Base-by-base conservation (phyloP, 1,140 invertebrate species). In the Brachionus asplanchnoidis region DNA sequence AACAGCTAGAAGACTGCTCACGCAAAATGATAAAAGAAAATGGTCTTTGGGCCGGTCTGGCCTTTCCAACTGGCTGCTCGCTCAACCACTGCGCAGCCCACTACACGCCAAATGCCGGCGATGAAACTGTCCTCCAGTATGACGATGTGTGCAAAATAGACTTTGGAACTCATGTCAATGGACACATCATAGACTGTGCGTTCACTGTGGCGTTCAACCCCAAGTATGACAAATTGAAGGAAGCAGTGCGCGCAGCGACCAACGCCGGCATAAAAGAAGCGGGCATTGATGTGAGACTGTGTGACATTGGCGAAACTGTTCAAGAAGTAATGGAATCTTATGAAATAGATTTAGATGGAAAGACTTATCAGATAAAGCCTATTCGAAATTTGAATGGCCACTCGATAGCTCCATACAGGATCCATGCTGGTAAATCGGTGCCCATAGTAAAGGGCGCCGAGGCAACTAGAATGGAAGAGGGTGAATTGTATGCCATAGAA, bases 281-380 rank as follows among this genome's bases (percentile, higher is more conserved):
- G 20, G 97, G 98, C 70, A 97, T 99, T 86, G 98, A 99, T 91
- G 98, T 97, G 0, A 93, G 95, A 87, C 91, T 99, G 68, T 98
- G 97, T 90, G 97, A 99, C 88, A 94, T 99, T 87, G 98, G 98
- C 17, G 95, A 95, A 87, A 95, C 95, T 4, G 97, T 99, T 87
- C 97, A 99, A 89, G 97, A 99, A 91, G 95, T 97, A 0, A 99
- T 99, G 98, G 98, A 99, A 87, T 98, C 96, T 0, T 98, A 99
- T 91, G 98, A 99, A 92, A 93, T 99, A 2, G 97, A 99, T 90
- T 88, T 99, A 23, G 95, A 99, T 91, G 97, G 98, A 36, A 97
- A 98, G 91, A 94, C 94, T 32, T 98, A 97, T 91, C 95, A 93
- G 91, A 89, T 99, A 4, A 99, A 98, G 90, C 94, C 96, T 2